Base-by-base conservation (phyloP, 2,113 vertebrate species). In the Chaetura pelagica region DNA sequence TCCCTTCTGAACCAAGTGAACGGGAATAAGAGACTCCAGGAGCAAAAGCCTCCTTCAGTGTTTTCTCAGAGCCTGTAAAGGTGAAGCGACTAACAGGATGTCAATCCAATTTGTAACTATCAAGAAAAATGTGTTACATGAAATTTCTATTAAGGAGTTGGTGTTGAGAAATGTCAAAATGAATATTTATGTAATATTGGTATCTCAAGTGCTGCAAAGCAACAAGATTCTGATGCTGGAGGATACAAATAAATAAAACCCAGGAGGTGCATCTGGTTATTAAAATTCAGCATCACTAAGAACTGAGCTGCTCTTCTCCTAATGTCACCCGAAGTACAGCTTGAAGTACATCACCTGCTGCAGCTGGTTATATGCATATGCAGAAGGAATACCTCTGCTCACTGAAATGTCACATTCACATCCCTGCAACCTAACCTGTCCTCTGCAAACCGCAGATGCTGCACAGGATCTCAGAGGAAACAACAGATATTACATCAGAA, bases 91-190 rank as follows among this genome's bases (percentile, higher is more conserved):
- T 61, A 87, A 87, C 5, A 23, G 79, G 30, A 35, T 21, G 20
- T 55, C 91, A 66, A 58, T 29, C 34, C 32, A 32, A 32, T 62
- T 89, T 78, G 48, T 77, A 92, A 38, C 63, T 38, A 86, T 16
- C 86, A 59, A 51, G 34, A 81, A 90, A 94, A 92, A 74, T 0
- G 2, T 13, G 26, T n/a, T 74, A 84, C 17, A 17, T 40, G 3
- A 61, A 68, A 77, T 74, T 61, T 68, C 38, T 74, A 81, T 61
- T 67, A 67, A 52, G 66, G 23, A 84, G 48, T 2, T 87, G 44
- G 40, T 38, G 66, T 64, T 95, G 73, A 88, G 55, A 96, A 96
- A 86, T 26, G 49, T 40, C 76, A 90, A 80, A 90, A 84, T 84
- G 44, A 86, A 64, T 92, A 95, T 84, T 92, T 90, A 89, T 54